These are phyloP conservation scores for Cybosia mesomella DNA, from an alignment of 2,888 invertebrate species.

Conservation along the genomic window DNA sequence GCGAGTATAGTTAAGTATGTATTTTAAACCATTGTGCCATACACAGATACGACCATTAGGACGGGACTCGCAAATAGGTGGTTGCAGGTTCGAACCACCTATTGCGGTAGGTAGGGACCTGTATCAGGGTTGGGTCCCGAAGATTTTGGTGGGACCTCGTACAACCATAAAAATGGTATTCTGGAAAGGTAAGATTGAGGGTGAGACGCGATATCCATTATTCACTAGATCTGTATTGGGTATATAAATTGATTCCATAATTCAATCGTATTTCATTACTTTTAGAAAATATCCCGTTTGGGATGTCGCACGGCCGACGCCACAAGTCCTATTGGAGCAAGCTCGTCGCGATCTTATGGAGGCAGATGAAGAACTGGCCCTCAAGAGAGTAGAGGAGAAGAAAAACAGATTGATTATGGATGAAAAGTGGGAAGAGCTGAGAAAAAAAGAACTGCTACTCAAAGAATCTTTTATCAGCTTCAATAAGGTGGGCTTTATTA, in stretches of 20 bases:
- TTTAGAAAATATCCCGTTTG: conserved; percentile 88
- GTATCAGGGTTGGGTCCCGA: too few relatives aligned
- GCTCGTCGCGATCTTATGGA: conserved; percentile 83
- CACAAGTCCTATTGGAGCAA: conserved; percentile 85
- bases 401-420: conserved; percentile 78
- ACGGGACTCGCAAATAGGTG: too few relatives aligned
- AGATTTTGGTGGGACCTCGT: too few relatives aligned
- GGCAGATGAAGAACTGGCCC: conserved; percentile 79
- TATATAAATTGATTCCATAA: too few relatives aligned
- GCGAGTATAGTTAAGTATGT: conserved; percentile 82
- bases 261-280: too few relatives aligned
- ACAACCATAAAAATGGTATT: too few relatives aligned
- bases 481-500: conserved; percentile 77
- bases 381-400: conserved; percentile 77
- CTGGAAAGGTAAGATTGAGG: too few relatives aligned
- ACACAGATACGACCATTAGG: neutral
- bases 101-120: too few relatives aligned
- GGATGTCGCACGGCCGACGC: conserved; percentile 86
- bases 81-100: too few relatives aligned
- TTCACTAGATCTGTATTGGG: too few relatives aligned
- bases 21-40: neutral
- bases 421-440: conserved; percentile 85
- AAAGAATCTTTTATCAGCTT: conserved; percentile 88
- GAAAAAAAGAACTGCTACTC: conserved; percentile 82
- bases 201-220: too few relatives aligned